Evolutionary conservation across 2,113 vertebrate species (phyloP).

Genomic region (Peucedramus taeniatus): DNA sequence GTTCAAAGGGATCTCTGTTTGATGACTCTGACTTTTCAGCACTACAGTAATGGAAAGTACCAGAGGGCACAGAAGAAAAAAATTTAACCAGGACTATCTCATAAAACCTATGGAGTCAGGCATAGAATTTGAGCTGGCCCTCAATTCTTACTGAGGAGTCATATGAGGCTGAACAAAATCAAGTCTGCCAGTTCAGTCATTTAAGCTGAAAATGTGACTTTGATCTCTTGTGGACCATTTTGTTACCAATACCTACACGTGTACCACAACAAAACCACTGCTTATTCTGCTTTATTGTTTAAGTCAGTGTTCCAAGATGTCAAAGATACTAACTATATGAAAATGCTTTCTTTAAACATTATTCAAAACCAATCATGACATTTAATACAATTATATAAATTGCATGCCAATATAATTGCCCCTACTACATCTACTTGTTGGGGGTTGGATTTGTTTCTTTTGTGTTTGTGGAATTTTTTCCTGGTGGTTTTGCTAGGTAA

Average conservation of each 20-base stretch:
- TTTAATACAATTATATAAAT: not conserved
- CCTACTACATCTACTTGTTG: not conserved
- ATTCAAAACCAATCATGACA: not conserved
- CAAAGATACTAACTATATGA: not conserved
- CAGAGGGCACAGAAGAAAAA: not conserved
- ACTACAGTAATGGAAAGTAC: not conserved
- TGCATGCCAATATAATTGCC: not conserved
- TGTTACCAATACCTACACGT: not conserved
- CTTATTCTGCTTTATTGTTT: not conserved
- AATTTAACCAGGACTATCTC: not conserved
- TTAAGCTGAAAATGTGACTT: not conserved
- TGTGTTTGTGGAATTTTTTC: no score
- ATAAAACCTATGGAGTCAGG: not conserved
- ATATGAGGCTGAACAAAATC: not conserved
- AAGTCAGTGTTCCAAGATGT: not conserved
- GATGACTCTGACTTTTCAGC: not conserved
- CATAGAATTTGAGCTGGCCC: not conserved
- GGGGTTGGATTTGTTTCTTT: no score
- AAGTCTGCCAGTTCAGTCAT: not conserved
- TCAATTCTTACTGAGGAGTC: accelerated
- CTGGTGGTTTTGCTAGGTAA: no score
- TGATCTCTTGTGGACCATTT: not conserved
- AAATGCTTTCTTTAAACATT: not conserved
- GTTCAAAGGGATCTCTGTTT: not conserved
- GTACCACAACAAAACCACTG: not conserved